phyloP scores from a whole-genome alignment of 2,797 vertebrate genomes.

The Valencia hispanica region DNA sequence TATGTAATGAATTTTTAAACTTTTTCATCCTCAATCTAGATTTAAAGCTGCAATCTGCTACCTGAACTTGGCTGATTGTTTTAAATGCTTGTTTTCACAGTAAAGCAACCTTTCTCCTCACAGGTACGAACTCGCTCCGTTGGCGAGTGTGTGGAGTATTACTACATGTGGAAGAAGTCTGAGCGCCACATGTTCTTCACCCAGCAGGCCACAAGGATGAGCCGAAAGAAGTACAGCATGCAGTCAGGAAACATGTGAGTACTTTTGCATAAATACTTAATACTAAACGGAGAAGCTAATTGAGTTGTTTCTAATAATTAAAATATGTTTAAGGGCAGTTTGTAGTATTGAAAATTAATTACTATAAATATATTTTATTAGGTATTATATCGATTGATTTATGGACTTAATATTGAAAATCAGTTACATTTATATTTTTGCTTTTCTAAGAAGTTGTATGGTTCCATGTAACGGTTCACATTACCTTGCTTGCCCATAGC shows the following conservation, averaged over 20 bases:
- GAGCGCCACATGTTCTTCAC: slow-evolving; percentile 92
- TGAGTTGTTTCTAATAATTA: not conserved
- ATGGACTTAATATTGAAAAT: too few species aligned
- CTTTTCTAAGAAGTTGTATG: too few species aligned
- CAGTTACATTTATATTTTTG: too few species aligned
- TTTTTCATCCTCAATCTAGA: not conserved
- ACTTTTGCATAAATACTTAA: not conserved
- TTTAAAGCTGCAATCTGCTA: not conserved
- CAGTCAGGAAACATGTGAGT: slow-evolving; percentile 88
- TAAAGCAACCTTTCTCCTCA: not conserved
- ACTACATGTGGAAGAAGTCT: slow-evolving; percentile 98
- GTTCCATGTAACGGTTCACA: too few species aligned
- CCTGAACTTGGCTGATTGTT: not conserved
- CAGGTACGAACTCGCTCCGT: slow-evolving; percentile 96
- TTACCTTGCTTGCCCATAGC: too few species aligned
- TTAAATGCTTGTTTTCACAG: not conserved
- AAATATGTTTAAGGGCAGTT: not conserved
- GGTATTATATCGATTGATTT: too few species aligned
- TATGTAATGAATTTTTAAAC: slow-evolving; percentile 50
- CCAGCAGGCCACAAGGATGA: slow-evolving; percentile 89
- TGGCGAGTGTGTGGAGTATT: slow-evolving; percentile 95
- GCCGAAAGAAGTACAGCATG: slow-evolving; percentile 90
- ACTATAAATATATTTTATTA: not conserved
- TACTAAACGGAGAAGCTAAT: not conserved
- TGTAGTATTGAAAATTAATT: not conserved